Percentiles rank a stretch among this genome's conserved stretches.
Conservation (phyloP, 2,888 invertebrate species). For the Melolontha melolontha region DNA sequence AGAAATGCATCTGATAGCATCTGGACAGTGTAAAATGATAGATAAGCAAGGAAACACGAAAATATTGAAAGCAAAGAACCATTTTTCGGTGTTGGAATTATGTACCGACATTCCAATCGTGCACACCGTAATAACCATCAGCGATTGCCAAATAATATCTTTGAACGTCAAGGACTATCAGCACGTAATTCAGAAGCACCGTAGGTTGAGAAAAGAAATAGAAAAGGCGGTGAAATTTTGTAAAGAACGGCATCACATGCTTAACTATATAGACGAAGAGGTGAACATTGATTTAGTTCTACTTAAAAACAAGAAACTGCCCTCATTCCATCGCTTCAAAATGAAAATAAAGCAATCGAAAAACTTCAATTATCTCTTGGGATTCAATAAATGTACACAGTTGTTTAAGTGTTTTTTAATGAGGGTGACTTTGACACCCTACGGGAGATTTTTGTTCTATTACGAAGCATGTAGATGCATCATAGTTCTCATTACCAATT, state of each 20-base stretch:
- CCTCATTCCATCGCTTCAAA: slow-evolving; percentile 17
- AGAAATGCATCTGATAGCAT: slow-evolving; percentile 50
- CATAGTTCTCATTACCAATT: slow-evolving; percentile 44
- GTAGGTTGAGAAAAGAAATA: neutral
- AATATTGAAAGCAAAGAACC: slow-evolving; percentile 45
- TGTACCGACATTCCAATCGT: slow-evolving; percentile 46
- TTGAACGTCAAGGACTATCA: slow-evolving; percentile 25
- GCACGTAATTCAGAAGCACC: neutral
- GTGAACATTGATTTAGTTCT: slow-evolving; percentile 5
- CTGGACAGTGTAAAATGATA: slow-evolving; percentile 51
- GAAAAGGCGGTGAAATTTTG: neutral
- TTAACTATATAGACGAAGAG: neutral
- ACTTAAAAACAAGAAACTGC: neutral
- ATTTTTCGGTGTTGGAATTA: slow-evolving; percentile 49
- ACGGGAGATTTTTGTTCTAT: slow-evolving; percentile 47
- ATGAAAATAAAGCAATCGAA: slow-evolving; percentile 16
- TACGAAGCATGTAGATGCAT: slow-evolving; percentile 48
- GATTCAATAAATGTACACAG: neutral
- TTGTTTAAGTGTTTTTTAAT: slow-evolving; percentile 43
- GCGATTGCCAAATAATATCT: slow-evolving; percentile 47
- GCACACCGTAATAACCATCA: slow-evolving; percentile 48
- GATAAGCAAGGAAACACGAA: slow-evolving; percentile 17
- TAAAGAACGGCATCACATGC: neutral
- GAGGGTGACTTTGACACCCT: slow-evolving; percentile 44
- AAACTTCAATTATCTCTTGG: slow-evolving; percentile 23